A percentile compares a stretch with the other conserved stretches of the same genome.
Conservation (phyloP, 1,140 invertebrate genomes). For the Scaptodrosophila lebanonensis region DNA sequence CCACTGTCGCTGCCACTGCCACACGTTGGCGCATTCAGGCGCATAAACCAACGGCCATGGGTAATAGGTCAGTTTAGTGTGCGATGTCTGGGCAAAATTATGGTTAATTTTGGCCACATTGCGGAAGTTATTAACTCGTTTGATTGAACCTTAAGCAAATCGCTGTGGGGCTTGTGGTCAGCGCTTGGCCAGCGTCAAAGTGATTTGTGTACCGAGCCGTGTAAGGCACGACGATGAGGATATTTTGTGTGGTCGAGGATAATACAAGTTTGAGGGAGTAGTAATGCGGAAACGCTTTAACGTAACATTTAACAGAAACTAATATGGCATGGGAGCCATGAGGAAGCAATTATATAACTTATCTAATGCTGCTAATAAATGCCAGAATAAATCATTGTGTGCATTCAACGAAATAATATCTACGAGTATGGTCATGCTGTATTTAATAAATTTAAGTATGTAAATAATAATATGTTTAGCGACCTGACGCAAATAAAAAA, state of each 20-base stretch:
- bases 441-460: too few species aligned
- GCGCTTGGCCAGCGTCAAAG: slow-evolving; percentile 7
- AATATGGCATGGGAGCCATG: too few species aligned
- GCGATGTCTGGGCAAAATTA: slow-evolving; percentile 35
- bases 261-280: background rate
- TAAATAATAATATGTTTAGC: too few species aligned
- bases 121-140: slow-evolving; percentile 67
- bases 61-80: slow-evolving; percentile 57
- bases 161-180: slow-evolving; percentile 18
- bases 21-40: slow-evolving; percentile 24
- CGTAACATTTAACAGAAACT: too few species aligned
- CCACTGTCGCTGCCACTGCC: background rate
- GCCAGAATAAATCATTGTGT: too few species aligned
- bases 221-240: too few species aligned
- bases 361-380: too few species aligned
- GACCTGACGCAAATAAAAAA: too few species aligned
- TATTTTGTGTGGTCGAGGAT: background rate
- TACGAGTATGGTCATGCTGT: too few species aligned
- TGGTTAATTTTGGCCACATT: slow-evolving; percentile 61
- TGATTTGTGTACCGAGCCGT: slow-evolving; percentile 32
- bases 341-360: too few species aligned
- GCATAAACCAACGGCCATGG: slow-evolving; percentile 16
- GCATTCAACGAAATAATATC: too few species aligned
- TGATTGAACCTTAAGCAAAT: slow-evolving; percentile 53
- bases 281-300: too few species aligned